Evolutionary conservation across 2,888 invertebrate species (phyloP), one percentile per base, ranked within the genome.

Genomic region (Lacanobia oleracea): DNA sequence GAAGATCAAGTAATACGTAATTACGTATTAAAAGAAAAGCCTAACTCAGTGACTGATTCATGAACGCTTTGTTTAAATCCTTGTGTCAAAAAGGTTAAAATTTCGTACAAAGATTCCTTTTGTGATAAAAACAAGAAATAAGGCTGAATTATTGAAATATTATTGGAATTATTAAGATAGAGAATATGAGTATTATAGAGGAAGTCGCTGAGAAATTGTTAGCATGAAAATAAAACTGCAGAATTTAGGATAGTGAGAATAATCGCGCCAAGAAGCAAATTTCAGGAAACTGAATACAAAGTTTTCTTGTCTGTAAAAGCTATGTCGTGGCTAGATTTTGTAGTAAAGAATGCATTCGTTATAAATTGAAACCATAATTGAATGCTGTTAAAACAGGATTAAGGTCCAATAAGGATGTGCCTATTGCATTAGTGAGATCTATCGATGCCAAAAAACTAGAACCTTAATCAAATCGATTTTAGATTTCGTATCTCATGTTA

Each of bases 401-500:
- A 40, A 50, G 0, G 1, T 50, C 21, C 5, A 27, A 43, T 21
- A 33, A 2, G 4, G 40, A 57, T 27, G 14, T 12, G 27, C 10
- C 21, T 0, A 12, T 23, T 9, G 7, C 5, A 27, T 14, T 16
- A 21, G 21, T 33, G 6, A 33, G n/a, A 59, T 14, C 1, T 37
- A 59, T 40, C 14, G 27, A 37, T 72, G 27, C 10, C 21, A 53
- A 37, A 7, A 21, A 75, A 21, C 23, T 53, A 1, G n/a, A 56
- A 70, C 8, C 54, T 23, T 43, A 62, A 50, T 48, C 48, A 23
- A 27, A 57, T 56, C 14, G 18, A 27, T 59, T 45, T 60, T 27
- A 63, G 50, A 56, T 33, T 59, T 64, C 40, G 21, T 67, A 79
- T 74, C 61, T 71, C 53, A 14, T 57, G 33, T 59, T 64, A 57